Percentiles rank a stretch among this genome's conserved stretches.
Evolutionary conservation across 2,113 vertebrate species (phyloP).

Genomic region (Gulo gulo): DNA sequence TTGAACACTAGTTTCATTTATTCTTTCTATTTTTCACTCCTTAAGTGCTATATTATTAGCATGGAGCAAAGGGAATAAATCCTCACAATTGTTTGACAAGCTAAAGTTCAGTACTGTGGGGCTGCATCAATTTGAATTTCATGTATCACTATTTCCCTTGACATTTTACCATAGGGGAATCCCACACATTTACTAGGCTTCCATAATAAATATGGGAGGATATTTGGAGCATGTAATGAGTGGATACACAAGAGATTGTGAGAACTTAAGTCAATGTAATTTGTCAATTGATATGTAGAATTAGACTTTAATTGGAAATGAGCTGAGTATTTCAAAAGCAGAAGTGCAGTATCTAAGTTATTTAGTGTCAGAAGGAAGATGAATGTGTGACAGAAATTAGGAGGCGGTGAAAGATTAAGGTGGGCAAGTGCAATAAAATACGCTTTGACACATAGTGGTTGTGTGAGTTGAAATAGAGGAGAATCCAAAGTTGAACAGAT

Average conservation of each 20-base stretch:
- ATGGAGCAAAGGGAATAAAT: slow-evolving; percentile 32
- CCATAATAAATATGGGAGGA: not conserved
- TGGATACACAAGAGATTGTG: not conserved
- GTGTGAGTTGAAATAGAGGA: not conserved
- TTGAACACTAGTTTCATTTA: slow-evolving; percentile 17
- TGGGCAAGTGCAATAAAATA: not conserved
- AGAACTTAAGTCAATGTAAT: not conserved
- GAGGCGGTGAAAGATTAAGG: not conserved
- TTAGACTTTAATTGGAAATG: slow-evolving; percentile 1
- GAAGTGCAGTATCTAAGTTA: not conserved
- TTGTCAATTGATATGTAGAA: not conserved
- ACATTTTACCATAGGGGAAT: not conserved
- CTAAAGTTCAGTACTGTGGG: not conserved
- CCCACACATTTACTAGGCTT: not conserved
- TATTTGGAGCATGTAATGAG: not conserved
- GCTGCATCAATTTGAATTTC: not conserved
- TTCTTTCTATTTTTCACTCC: slow-evolving; percentile 21
- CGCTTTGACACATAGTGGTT: not conserved
- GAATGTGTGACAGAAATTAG: not conserved
- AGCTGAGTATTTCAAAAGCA: not conserved
- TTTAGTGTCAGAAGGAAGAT: not conserved
- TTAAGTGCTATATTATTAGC: not conserved
- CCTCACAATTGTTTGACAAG: slow-evolving; percentile 16
- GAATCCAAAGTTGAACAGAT: not conserved
- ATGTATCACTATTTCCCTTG: not conserved